phyloP scores from a whole-genome alignment of 2,113 vertebrate genomes.

The Chionomys nivalis region DNA sequence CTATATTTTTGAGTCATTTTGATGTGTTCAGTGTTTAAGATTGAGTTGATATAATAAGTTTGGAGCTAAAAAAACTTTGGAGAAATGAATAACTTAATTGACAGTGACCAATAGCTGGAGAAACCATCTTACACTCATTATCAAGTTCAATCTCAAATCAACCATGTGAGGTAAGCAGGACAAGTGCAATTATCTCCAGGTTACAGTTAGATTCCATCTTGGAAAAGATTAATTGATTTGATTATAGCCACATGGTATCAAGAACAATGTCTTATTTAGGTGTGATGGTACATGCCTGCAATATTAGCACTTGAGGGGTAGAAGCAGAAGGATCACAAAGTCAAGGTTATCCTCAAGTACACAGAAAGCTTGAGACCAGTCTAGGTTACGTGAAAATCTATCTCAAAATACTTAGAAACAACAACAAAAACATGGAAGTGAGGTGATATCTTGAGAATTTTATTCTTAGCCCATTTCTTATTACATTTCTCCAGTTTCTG shows the following conservation, averaged over 20 bases:
- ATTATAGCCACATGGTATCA: not conserved
- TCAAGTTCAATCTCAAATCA: conserved; percentile 50
- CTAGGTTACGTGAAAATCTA: not conserved
- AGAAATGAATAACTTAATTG: conserved; percentile 28
- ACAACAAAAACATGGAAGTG: not conserved
- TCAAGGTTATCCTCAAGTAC: not conserved
- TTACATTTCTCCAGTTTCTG: not conserved
- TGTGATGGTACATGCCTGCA: not conserved
- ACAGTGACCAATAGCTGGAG: conserved; percentile 44
- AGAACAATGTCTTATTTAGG: not conserved
- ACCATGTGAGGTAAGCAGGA: not conserved
- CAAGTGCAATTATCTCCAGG: conserved; percentile 57
- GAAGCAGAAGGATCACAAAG: not conserved
- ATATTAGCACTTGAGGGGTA: not conserved
- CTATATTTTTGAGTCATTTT: not conserved
- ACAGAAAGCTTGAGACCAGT: not conserved
- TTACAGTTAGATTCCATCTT: not conserved
- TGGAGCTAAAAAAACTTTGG: not conserved
- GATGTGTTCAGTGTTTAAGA: not conserved
- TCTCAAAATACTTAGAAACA: not conserved
- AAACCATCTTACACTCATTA: conserved; percentile 45
- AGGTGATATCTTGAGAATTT: not conserved
- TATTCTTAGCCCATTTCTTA: not conserved
- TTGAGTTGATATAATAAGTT: not conserved
- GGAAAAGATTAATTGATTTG: conserved; percentile 36